Conservation (phyloP, 1,140 invertebrate species). For the Lordiphosa collinella region DNA sequence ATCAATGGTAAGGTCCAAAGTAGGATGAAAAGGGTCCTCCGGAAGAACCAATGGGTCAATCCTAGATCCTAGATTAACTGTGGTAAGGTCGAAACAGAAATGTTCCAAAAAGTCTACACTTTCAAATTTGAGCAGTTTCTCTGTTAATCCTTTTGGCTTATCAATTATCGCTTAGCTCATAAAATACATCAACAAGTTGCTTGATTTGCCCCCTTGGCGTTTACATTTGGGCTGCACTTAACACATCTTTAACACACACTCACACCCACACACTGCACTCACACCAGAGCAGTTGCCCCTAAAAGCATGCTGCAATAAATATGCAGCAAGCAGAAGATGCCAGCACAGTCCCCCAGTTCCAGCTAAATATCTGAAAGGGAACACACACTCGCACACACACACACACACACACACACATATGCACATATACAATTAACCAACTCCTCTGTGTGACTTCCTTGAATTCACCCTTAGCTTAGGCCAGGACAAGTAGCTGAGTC, state of each 20-base stretch:
- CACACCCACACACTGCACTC: slow-evolving; percentile 13
- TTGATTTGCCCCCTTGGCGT: slow-evolving; percentile 11
- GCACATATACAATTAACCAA: background rate
- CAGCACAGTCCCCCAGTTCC: slow-evolving; percentile 3
- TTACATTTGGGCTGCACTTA: slow-evolving; percentile 33
- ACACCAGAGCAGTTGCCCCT: slow-evolving; percentile 12
- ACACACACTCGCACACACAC: no score
- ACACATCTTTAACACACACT: slow-evolving; percentile 38
- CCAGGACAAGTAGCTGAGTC: slow-evolving; percentile 7
- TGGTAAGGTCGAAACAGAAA: no score
- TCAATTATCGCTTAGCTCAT: background rate
- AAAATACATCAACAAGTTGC: slow-evolving; percentile 9
- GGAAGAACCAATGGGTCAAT: no score
- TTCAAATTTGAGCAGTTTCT: no score
- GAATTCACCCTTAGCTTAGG: slow-evolving; percentile 34
- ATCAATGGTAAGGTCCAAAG: no score
- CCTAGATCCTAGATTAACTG: no score
- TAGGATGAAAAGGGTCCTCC: no score
- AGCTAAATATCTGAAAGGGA: slow-evolving; percentile 1
- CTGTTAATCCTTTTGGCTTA: no score
- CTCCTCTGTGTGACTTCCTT: slow-evolving; percentile 36
- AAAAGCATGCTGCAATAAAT: slow-evolving; percentile 34
- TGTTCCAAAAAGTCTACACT: no score
- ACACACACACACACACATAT: background rate
- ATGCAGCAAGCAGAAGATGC: slow-evolving; percentile 33